phyloP scores from a whole-genome alignment of 2,797 vertebrate species.

The Mormyrops attenuatus region DNA sequence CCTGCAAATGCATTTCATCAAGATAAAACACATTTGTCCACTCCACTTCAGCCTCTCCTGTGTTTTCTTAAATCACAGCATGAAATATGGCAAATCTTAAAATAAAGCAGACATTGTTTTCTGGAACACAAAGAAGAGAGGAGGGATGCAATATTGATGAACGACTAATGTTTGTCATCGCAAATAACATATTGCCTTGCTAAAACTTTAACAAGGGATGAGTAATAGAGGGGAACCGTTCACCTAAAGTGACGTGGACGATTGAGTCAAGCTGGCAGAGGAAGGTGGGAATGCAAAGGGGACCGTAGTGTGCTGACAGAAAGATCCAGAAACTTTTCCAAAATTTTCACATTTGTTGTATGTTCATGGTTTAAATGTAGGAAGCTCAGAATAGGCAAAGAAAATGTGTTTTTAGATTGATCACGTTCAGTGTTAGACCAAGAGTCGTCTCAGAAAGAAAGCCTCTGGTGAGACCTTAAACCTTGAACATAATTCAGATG shows the following conservation, averaged over 20 bases:
- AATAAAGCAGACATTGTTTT: slow-evolving; percentile 71
- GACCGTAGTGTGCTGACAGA: not conserved
- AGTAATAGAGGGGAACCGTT: slow-evolving; percentile 13
- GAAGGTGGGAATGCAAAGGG: not conserved
- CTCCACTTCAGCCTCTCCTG: slow-evolving; percentile 70
- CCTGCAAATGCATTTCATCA: slow-evolving; percentile 84
- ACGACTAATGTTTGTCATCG: slow-evolving; percentile 75
- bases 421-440: not conserved
- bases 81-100: slow-evolving; percentile 78
- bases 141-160: slow-evolving; percentile 86
- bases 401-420: not conserved
- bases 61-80: slow-evolving; percentile 80
- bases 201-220: slow-evolving; percentile 55
- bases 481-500: not conserved
- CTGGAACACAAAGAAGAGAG: slow-evolving; percentile 36
- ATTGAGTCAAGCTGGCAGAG: not conserved
- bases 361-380: not conserved
- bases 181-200: slow-evolving; percentile 59
- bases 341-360: not conserved
- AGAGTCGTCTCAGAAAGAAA: not conserved
- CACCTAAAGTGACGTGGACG: not conserved
- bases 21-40: slow-evolving; percentile 83
- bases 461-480: not conserved
- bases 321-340: not conserved
- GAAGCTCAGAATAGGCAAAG: not conserved